A percentile compares a stretch with the other conserved stretches of the same genome.
Evolutionary conservation across 2,797 vertebrate species (phyloP).

Genomic region (Myripristis jacobus): DNA sequence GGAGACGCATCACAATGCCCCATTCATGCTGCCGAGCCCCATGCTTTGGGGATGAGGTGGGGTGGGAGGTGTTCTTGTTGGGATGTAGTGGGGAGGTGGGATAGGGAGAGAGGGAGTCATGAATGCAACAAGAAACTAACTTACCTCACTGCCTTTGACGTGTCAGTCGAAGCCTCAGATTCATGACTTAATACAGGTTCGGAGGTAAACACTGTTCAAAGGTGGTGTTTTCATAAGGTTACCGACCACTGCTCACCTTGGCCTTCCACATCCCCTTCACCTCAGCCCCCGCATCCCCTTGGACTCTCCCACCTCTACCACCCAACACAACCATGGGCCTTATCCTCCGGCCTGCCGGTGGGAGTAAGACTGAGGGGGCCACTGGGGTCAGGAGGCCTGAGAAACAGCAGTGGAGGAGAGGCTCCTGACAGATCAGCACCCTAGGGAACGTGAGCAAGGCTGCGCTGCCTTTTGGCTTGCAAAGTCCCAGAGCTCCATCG

Average conservation of each 20-base stretch:
- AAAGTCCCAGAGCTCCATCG: slow-evolving; percentile 51
- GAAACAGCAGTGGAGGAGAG: slow-evolving; percentile 55
- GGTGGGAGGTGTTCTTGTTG: slow-evolving; percentile 53
- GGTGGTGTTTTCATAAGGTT: slow-evolving; percentile 67
- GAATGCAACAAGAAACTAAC: slow-evolving; percentile 75
- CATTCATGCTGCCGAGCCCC: slow-evolving; percentile 83
- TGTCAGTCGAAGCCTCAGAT: slow-evolving; percentile 60
- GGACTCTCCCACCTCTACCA: slow-evolving; percentile 45
- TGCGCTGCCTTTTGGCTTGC: slow-evolving; percentile 41
- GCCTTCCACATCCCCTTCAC: slow-evolving; percentile 60
- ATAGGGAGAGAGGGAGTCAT: slow-evolving; percentile 61
- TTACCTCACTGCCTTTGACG: slow-evolving; percentile 68
- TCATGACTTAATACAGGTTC: slow-evolving; percentile 58
- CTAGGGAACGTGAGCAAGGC: slow-evolving; percentile 48
- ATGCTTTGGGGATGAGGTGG: slow-evolving; percentile 70
- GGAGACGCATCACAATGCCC: slow-evolving; percentile 85
- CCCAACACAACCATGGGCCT: slow-evolving; percentile 64
- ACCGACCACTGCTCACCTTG: slow-evolving; percentile 57
- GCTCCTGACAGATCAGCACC: slow-evolving; percentile 63
- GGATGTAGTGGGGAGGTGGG: slow-evolving; percentile 55
- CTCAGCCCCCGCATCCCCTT: slow-evolving; percentile 48
- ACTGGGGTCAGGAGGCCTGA: slow-evolving; percentile 64
- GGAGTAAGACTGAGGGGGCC: slow-evolving; percentile 35
- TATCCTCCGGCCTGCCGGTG: slow-evolving; percentile 49
- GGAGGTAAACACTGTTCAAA: slow-evolving; percentile 66